Percentiles rank a stretch among this genome's conserved stretches.
These are phyloP conservation scores for Spodoptera frugiperda DNA, from an alignment of 1,140 invertebrate genomes.

Conservation along the genomic window DNA sequence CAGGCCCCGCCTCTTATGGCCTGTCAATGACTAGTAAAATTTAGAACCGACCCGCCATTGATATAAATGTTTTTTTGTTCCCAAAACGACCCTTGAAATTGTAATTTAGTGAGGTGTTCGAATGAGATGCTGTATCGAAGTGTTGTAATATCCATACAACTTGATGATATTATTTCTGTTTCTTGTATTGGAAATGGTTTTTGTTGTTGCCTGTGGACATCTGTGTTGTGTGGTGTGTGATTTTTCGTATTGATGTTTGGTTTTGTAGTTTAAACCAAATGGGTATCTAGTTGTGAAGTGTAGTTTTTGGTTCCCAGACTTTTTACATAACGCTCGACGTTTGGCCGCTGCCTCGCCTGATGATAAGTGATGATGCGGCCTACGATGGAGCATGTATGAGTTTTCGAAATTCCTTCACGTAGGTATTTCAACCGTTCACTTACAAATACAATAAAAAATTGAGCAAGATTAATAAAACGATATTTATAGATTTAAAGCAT, in stretches of 20 bases:
- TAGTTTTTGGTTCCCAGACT: too few relatives aligned
- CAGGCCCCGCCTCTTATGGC: constrained; percentile 75
- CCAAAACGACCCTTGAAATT: constrained; percentile 83
- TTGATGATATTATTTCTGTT: constrained; percentile 18
- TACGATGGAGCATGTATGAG: too few relatives aligned
- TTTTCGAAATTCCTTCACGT: too few relatives aligned
- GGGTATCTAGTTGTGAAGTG: too few relatives aligned
- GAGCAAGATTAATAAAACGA: too few relatives aligned
- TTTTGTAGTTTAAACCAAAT: not conserved
- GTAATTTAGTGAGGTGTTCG: constrained; percentile 77
- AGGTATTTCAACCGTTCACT: too few relatives aligned
- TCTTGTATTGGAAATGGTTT: not conserved
- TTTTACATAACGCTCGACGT: too few relatives aligned
- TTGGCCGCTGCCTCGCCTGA: too few relatives aligned
- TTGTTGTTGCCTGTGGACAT: not conserved
- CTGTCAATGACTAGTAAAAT: constrained; percentile 85
- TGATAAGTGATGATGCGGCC: too few relatives aligned
- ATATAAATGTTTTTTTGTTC: constrained; percentile 86
- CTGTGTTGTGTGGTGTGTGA: not conserved
- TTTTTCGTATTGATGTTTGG: not conserved
- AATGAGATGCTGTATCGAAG: constrained; percentile 58
- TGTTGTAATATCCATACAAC: constrained; percentile 33
- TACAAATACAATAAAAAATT: too few relatives aligned
- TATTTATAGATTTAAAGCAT: too few relatives aligned
- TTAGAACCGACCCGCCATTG: constrained; percentile 83